Evolutionary conservation across 2,797 vertebrate genomes (phyloP).

Genomic region (Hylomyscus alleni): DNA sequence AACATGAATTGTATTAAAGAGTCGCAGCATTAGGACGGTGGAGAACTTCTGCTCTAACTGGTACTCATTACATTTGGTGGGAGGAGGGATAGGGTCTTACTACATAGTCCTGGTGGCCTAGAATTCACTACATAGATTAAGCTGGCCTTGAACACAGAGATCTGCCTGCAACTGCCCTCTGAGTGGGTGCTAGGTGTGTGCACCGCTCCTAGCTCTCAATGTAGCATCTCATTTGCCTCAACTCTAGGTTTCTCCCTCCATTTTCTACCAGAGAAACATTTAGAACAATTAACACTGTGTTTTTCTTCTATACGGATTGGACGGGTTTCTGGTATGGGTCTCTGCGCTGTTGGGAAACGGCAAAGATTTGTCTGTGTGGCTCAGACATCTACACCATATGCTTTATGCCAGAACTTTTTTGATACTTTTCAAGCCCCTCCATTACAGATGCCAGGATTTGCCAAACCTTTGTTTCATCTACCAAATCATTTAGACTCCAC

Average conservation of each 20-base stretch:
- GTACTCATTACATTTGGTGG: neutral
- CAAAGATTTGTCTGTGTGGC: neutral
- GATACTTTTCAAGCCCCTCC: neutral
- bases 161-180: neutral
- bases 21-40: neutral
- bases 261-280: slow-evolving; percentile 14
- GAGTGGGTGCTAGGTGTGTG: fast-evolving
- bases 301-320: neutral
- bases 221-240: neutral
- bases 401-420: neutral
- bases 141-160: neutral
- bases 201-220: neutral
- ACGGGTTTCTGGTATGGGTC: slow-evolving; percentile 1
- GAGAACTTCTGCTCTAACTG: neutral
- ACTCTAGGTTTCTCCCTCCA: neutral
- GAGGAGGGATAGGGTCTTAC: neutral
- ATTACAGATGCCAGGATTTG: neutral
- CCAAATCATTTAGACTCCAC: neutral
- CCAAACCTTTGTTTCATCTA: neutral
- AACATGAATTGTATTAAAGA: neutral
- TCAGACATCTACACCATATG: neutral
- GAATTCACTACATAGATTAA: neutral
- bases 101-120: neutral
- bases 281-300: neutral
- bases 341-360: neutral